phyloP scores from a whole-genome alignment of 1,140 invertebrate genomes.

The Bilobella aurantiaca region DNA sequence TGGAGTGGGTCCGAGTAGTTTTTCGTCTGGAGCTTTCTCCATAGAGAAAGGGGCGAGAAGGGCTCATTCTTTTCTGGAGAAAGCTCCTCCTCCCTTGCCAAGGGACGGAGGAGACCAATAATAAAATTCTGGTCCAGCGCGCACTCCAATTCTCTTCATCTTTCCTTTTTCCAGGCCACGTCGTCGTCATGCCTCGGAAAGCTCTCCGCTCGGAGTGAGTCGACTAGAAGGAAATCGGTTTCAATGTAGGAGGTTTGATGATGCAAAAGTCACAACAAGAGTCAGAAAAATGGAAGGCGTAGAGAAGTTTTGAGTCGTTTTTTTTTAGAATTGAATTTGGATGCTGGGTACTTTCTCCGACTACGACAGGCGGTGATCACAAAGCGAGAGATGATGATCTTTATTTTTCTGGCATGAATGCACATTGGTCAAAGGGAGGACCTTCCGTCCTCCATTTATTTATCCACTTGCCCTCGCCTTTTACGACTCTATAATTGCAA shows the following conservation, averaged over 20 bases:
- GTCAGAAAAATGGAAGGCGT: too few species aligned
- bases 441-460: slow-evolving; percentile 15
- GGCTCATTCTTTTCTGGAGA: not conserved
- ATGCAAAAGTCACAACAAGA: too few species aligned
- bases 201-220: too few species aligned
- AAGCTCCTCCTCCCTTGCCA: slow-evolving; percentile 21
- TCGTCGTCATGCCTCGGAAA: not conserved
- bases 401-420: slow-evolving; percentile 33
- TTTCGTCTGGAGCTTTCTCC: not conserved
- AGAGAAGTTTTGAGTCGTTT: too few species aligned
- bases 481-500: too few species aligned
- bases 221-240: too few species aligned
- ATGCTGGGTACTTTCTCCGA: too few species aligned
- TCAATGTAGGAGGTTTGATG: too few species aligned
- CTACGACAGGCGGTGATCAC: not conserved
- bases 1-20: slow-evolving; percentile 1
- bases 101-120: slow-evolving; percentile 17
- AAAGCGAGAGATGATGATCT: slow-evolving; percentile 28
- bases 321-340: too few species aligned
- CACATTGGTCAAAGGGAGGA: slow-evolving; percentile 33
- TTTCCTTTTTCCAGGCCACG: slow-evolving; percentile 1
- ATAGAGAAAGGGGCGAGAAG: not conserved
- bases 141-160: slow-evolving; percentile 17
- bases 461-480: not conserved
- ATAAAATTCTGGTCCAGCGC: slow-evolving; percentile 30